A percentile compares a stretch with the other conserved stretches of the same genome.
Evolutionary conservation across 2,888 invertebrate species (phyloP).

Genomic region (Pollenia labialis): DNA sequence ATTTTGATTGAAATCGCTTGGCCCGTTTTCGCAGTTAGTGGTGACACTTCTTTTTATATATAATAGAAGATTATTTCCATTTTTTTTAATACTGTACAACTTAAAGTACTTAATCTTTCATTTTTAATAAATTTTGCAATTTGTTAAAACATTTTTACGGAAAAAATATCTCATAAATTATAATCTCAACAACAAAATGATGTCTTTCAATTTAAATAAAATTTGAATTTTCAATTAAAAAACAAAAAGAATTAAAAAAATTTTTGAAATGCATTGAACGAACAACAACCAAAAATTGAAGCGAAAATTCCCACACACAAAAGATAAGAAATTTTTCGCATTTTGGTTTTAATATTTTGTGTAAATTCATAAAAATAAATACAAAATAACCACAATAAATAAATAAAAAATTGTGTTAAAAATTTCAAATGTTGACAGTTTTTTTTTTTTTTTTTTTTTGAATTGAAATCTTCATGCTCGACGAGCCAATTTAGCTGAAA

Average conservation of each 20-base stretch:
- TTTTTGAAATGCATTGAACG: constrained; percentile 33
- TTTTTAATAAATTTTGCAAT: constrained; percentile 46
- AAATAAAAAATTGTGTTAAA: constrained; percentile 55
- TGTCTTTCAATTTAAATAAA: constrained; percentile 44
- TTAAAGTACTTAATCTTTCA: constrained; percentile 8
- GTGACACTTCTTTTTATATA: too few relatives aligned
- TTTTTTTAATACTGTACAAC: not conserved
- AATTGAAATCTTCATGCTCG: constrained; percentile 64
- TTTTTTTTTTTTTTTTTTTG: constrained; percentile 1
- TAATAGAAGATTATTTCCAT: not conserved
- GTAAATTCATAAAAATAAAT: constrained; percentile 9
- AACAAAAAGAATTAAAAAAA: constrained; percentile 18
- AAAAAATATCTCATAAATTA: constrained; percentile 49
- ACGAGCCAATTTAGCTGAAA: constrained; percentile 71
- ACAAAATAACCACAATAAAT: constrained; percentile 21
- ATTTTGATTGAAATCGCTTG: too few relatives aligned
- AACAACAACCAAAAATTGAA: constrained; percentile 2
- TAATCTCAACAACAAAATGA: constrained; percentile 37
- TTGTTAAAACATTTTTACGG: constrained; percentile 44
- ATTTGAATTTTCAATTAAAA: constrained; percentile 31
- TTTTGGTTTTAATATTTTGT: not conserved
- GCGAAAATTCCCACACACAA: constrained; percentile 48
- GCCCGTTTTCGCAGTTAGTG: too few relatives aligned
- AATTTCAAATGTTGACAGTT: constrained; percentile 61
- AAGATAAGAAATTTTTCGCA: constrained; percentile 30